Percentiles rank a stretch among this genome's conserved stretches.
These are phyloP conservation scores for Lepus oiostolus DNA, from an alignment of 2,797 vertebrate species.

Conservation along the genomic window DNA sequence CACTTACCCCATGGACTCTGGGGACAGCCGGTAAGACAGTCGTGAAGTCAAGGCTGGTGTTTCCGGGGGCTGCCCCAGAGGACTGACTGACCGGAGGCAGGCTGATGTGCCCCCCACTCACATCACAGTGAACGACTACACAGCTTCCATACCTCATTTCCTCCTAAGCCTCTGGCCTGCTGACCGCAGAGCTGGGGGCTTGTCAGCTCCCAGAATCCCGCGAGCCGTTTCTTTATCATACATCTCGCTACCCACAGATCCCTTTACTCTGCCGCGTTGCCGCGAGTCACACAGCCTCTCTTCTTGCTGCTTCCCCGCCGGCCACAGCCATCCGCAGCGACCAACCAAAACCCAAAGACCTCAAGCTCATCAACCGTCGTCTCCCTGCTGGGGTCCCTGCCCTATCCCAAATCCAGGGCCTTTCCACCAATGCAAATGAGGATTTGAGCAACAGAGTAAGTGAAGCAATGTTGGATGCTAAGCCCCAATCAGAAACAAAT, in stretches of 20 bases:
- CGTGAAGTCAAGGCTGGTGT: not conserved
- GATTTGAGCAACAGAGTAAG: conserved; percentile 39
- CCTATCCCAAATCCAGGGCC: not conserved
- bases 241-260: not conserved
- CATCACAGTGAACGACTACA: not conserved
- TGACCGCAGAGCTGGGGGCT: not conserved
- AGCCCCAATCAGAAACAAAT: conserved; percentile 30
- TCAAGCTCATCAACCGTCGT: fast-evolving
- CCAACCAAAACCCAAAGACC: not conserved
- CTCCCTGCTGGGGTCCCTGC: not conserved
- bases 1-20: not conserved
- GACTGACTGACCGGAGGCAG: not conserved
- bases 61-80: not conserved
- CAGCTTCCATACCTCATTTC: not conserved
- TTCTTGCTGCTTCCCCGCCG: not conserved
- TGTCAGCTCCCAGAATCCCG: not conserved
- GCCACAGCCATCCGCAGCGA: not conserved
- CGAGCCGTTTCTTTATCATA: no score
- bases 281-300: not conserved
- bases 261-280: not conserved
- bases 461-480: not conserved
- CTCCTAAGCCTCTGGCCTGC: not conserved
- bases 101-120: fast-evolving
- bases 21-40: not conserved
- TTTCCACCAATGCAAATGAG: not conserved